Evolutionary conservation across 2,888 invertebrate genomes (phyloP).

Genomic region (Theretra japonica): DNA sequence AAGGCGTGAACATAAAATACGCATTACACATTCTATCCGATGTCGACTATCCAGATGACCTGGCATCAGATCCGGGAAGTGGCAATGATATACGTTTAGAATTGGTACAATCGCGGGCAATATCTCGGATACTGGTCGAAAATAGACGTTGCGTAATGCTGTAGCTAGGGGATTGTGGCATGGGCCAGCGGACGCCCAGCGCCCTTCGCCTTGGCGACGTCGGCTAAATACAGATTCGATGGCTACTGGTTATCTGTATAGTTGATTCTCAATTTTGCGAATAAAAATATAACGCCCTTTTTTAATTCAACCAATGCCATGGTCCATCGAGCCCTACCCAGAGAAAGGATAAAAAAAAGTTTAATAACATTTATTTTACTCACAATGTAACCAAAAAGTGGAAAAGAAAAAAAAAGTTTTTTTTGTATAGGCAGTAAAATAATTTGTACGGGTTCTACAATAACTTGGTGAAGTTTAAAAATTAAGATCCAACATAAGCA

Average conservation of each 20-base stretch:
- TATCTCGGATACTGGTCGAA: constrained; percentile 37
- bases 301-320: too few relatives aligned
- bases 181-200: constrained; percentile 45
- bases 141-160: constrained; percentile 40
- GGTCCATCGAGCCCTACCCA: too few relatives aligned
- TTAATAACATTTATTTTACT: too few relatives aligned
- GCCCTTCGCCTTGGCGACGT: constrained; percentile 53
- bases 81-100: constrained; percentile 33
- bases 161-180: constrained; percentile 35
- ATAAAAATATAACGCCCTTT: too few relatives aligned
- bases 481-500: too few relatives aligned
- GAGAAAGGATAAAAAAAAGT: too few relatives aligned
- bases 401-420: too few relatives aligned
- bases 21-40: constrained; percentile 28
- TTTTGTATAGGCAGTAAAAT: too few relatives aligned
- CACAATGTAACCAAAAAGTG: too few relatives aligned
- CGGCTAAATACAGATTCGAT: constrained; percentile 47
- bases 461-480: too few relatives aligned
- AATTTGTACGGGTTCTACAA: too few relatives aligned
- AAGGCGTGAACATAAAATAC: constrained; percentile 1
- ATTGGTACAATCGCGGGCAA: constrained; percentile 37
- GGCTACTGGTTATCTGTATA: neutral
- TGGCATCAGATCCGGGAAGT: constrained; percentile 38
- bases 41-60: constrained; percentile 35
- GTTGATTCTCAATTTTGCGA: neutral